Evolutionary conservation across 2,113 vertebrate species (phyloP).

Genomic region (Galbula dea): DNA sequence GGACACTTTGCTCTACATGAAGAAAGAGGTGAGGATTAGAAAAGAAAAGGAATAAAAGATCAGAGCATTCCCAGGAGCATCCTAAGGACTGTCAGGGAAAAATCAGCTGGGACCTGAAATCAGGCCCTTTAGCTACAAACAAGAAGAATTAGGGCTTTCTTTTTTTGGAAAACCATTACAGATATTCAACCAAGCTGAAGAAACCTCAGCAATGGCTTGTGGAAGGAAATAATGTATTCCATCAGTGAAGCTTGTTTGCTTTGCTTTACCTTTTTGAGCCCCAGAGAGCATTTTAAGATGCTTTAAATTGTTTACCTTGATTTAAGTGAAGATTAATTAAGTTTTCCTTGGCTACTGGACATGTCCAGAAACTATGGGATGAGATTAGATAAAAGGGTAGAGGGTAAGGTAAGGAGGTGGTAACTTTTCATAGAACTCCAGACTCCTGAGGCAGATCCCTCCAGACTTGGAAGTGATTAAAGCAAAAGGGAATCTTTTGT

Average conservation of each 20-base stretch:
- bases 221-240: not conserved
- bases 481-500: not conserved
- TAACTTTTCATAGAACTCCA: not conserved
- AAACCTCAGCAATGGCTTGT: not conserved
- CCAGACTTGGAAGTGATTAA: not conserved
- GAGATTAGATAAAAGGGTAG: not conserved
- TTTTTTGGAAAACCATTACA: not conserved
- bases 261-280: not conserved
- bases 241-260: not conserved
- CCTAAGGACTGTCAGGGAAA: not conserved
- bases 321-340: not conserved
- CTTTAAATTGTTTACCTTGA: slow-evolving; percentile 18
- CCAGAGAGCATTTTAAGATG: not conserved
- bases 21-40: not conserved
- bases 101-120: not conserved
- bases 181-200: not conserved
- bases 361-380: not conserved
- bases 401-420: not conserved
- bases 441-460: not conserved
- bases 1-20: accelerated
- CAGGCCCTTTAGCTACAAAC: not conserved
- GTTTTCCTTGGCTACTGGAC: not conserved
- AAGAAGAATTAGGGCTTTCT: not conserved
- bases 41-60: not conserved
- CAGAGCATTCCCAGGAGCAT: not conserved